Evolutionary conservation across 2,113 vertebrate species (phyloP).

Genomic region (Martes martes): DNA sequence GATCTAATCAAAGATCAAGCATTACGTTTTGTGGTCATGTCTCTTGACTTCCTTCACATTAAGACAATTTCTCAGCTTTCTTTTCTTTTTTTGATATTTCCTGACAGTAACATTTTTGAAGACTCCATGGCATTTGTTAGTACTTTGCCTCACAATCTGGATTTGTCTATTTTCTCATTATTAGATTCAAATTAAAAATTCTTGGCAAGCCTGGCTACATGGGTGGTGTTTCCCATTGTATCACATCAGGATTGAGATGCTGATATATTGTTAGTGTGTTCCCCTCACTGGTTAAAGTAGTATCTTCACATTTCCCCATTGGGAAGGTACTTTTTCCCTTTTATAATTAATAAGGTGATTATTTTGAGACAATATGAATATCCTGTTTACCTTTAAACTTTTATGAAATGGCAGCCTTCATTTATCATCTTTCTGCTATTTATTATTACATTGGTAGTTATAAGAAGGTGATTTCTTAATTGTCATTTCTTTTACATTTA

Average conservation of each 20-base stretch:
- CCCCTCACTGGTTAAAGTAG: not conserved
- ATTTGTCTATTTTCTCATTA: not conserved
- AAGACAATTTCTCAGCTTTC: not conserved
- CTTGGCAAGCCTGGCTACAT: not conserved
- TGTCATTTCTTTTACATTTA: not conserved
- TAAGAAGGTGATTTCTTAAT: not conserved
- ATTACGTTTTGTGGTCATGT: not conserved
- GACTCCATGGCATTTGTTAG: not conserved
- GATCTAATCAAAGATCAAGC: not conserved
- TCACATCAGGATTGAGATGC: not conserved
- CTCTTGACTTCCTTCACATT: not conserved
- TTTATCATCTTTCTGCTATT: not conserved
- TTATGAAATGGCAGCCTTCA: not conserved
- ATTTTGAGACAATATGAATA: not conserved
- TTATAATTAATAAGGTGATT: not conserved
- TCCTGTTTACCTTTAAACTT: not conserved
- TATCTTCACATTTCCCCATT: not conserved
- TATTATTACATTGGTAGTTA: not conserved
- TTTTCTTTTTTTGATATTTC: not conserved
- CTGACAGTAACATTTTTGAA: not conserved
- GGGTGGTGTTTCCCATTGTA: not conserved
- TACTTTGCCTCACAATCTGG: not conserved
- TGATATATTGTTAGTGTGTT: not conserved
- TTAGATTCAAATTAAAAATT: not conserved
- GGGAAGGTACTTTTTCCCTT: not conserved